These are phyloP conservation scores for Agelastica alni DNA, from an alignment of 2,888 invertebrate genomes.

Conservation along the genomic window DNA sequence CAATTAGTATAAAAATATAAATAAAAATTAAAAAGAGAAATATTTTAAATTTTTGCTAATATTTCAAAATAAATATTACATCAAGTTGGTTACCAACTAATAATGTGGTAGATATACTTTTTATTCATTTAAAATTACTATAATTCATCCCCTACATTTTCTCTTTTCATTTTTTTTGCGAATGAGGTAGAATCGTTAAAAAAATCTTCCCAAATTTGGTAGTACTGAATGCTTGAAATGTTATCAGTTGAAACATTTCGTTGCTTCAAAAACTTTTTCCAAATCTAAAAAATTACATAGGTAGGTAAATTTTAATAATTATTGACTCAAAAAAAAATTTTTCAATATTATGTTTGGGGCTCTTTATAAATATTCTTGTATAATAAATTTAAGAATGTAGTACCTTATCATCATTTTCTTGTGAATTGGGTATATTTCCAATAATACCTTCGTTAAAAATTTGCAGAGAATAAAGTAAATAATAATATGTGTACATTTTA, in stretches of 20 bases:
- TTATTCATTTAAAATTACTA: too few relatives aligned
- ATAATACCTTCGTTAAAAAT: slow-evolving; percentile 55
- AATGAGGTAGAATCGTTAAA: slow-evolving; percentile 51
- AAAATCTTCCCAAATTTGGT: slow-evolving; percentile 57
- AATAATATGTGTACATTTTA: slow-evolving; percentile 61
- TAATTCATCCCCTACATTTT: slow-evolving; percentile 28
- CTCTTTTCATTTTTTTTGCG: slow-evolving; percentile 43
- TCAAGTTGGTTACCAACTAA: too few relatives aligned
- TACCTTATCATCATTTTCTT: slow-evolving; percentile 55
- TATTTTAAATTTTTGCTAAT: too few relatives aligned
- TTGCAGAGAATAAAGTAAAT: slow-evolving; percentile 60
- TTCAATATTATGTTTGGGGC: too few relatives aligned
- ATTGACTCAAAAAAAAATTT: too few relatives aligned
- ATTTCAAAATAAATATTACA: too few relatives aligned
- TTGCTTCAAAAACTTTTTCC: slow-evolving; percentile 57
- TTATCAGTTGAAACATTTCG: slow-evolving; percentile 54
- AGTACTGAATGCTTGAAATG: slow-evolving; percentile 57
- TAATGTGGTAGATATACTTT: too few relatives aligned
- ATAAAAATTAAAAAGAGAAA: too few relatives aligned
- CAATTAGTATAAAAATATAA: too few relatives aligned
- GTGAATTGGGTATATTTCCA: slow-evolving; percentile 54
- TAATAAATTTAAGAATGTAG: too few relatives aligned
- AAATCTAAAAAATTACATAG: slow-evolving; percentile 51
- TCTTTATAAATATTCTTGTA: too few relatives aligned
- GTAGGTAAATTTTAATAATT: too few relatives aligned